phyloP scores from a whole-genome alignment of 2,888 invertebrate species.

The Drosophila vallismaia region DNA sequence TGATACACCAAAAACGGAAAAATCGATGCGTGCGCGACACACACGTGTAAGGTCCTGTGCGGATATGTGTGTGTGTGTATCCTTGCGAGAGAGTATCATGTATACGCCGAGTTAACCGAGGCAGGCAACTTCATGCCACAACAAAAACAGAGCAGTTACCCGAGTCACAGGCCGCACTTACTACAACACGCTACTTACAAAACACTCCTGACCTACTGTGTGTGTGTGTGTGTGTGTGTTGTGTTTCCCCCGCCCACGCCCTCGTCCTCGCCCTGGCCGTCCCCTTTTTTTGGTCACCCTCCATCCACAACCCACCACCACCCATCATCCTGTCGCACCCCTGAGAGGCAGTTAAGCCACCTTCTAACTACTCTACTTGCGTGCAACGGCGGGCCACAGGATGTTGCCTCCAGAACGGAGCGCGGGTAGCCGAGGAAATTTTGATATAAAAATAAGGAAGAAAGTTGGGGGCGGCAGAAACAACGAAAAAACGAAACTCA shows the following conservation, averaged over 20 bases:
- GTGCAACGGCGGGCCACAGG: conserved; percentile 52
- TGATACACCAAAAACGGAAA: conserved; percentile 76
- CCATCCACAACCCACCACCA: not conserved
- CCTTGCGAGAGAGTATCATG: conserved; percentile 44
- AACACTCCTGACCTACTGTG: conserved; percentile 74
- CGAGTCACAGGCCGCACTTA: conserved; percentile 56
- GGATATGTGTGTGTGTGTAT: conserved; percentile 36
- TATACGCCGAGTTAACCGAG: conserved; percentile 68
- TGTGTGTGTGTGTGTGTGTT: conserved; percentile 9
- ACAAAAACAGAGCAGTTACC: conserved; percentile 58
- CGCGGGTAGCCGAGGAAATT: conserved; percentile 50
- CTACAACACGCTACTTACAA: conserved; percentile 73
- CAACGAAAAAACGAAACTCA: conserved; percentile 53
- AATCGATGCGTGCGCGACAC: conserved; percentile 73
- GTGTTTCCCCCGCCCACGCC: conserved; percentile 4
- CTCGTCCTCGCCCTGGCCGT: not conserved
- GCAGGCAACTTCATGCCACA: conserved; percentile 77
- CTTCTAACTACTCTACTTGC: conserved; percentile 53
- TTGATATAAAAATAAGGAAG: conserved; percentile 65
- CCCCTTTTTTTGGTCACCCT: conserved; percentile 1
- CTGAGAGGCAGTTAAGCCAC: conserved; percentile 38
- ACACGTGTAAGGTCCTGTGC: conserved; percentile 29
- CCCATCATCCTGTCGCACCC: conserved; percentile 8
- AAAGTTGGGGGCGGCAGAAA: conserved; percentile 18
- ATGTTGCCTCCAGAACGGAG: conserved; percentile 37